Conservation (phyloP, 2,888 invertebrate genomes). For the Drosophila eohydei region DNA sequence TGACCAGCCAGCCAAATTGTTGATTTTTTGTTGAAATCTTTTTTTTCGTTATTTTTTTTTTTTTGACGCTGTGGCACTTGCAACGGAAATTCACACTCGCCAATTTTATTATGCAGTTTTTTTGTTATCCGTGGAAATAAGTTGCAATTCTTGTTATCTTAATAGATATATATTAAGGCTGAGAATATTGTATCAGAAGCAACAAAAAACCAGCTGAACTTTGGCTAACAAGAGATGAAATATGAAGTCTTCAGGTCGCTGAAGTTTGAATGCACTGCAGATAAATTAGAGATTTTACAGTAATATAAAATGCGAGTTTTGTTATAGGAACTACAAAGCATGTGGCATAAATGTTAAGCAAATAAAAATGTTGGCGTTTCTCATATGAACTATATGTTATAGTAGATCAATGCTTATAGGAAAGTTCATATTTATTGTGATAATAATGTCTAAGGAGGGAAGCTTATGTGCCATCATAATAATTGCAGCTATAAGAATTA, state of each 20-base stretch:
- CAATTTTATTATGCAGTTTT: constrained; percentile 62
- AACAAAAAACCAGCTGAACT: constrained; percentile 21
- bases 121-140: constrained; percentile 53
- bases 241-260: not conserved
- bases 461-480: too few species aligned
- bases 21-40: constrained; percentile 23
- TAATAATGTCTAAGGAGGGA: too few species aligned
- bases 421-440: too few species aligned
- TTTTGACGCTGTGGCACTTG: constrained; percentile 35
- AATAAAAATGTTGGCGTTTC: too few species aligned
- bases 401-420: too few species aligned
- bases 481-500: too few species aligned
- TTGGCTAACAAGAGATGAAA: constrained; percentile 17
- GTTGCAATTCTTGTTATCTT: constrained; percentile 48
- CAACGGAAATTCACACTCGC: constrained; percentile 78
- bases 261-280: not conserved
- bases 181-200: constrained; percentile 30
- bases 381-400: too few species aligned
- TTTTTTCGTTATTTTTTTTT: constrained; percentile 1
- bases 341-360: too few species aligned
- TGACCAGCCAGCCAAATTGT: constrained; percentile 62
- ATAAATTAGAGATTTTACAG: not conserved
- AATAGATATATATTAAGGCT: constrained; percentile 31
- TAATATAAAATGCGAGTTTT: too few species aligned
- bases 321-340: too few species aligned